Percentiles rank a stretch among this genome's conserved stretches.
phyloP scores from a whole-genome alignment of 2,888 invertebrate genomes.

The Chymomyza procnemis region DNA sequence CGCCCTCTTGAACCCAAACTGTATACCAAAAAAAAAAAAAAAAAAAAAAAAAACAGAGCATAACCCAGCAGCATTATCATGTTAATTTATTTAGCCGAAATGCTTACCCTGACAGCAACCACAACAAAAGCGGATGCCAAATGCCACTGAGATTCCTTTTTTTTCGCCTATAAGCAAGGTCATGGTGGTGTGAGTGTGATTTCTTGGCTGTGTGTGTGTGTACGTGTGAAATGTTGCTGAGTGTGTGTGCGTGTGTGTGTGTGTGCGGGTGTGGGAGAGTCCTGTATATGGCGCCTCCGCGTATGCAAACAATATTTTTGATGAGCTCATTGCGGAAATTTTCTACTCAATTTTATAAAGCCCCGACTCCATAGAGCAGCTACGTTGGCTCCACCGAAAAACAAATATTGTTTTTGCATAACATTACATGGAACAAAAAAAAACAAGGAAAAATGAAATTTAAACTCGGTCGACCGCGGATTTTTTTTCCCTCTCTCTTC shows the following conservation, averaged over 20 bases:
- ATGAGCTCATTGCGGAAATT: constrained; percentile 57
- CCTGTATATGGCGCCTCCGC: background rate
- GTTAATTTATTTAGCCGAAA: constrained; percentile 64
- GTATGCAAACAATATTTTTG: constrained; percentile 52
- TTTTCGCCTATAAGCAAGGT: background rate
- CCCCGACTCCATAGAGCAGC: background rate
- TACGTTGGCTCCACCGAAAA: constrained; percentile 17
- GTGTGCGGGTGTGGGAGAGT: background rate
- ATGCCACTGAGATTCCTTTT: constrained; percentile 55
- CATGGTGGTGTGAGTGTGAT: background rate
- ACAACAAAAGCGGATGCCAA: background rate
- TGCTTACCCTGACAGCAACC: background rate
- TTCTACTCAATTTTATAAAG: constrained; percentile 39
- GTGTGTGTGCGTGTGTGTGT: background rate
- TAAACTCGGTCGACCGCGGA: background rate
- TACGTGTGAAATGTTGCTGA: background rate
- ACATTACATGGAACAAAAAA: constrained; percentile 31
- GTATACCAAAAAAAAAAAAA: too few species aligned
- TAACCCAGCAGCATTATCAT: constrained; percentile 34
- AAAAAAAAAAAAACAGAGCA: too few species aligned
- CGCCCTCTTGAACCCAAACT: background rate
- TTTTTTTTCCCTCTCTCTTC: background rate
- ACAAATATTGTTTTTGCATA: constrained; percentile 60
- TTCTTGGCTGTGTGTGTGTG: background rate
- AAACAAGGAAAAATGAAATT: background rate